A percentile compares a stretch with the other conserved stretches of the same genome.
Conservation (phyloP, 2,113 vertebrate genomes). For the Microcebus tavaratra region DNA sequence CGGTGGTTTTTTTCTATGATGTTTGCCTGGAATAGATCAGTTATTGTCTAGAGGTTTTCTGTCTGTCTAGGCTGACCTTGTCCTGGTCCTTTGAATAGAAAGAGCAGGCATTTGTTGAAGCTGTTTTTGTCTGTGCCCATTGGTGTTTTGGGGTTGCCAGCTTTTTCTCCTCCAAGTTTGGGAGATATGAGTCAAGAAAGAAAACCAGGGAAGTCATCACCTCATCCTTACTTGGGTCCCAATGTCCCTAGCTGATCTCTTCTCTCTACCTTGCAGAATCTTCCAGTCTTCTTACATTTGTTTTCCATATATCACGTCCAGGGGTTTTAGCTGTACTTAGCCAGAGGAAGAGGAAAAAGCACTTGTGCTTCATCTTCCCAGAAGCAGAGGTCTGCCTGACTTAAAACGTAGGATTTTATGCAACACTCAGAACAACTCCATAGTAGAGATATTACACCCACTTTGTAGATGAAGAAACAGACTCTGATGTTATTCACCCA, state of each 20-base stretch:
- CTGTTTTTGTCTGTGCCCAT: background rate
- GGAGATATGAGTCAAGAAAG: background rate
- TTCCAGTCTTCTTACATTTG: background rate
- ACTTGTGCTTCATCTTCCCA: background rate
- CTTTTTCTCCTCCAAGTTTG: background rate
- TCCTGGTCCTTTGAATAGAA: background rate
- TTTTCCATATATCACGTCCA: background rate
- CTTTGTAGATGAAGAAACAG: background rate
- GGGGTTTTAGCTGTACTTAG: background rate
- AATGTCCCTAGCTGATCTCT: background rate
- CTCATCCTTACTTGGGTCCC: background rate
- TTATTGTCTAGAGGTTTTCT: background rate
- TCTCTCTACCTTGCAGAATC: background rate
- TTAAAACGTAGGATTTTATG: background rate
- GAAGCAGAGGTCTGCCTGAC: background rate
- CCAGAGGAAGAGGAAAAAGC: background rate
- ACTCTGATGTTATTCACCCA: background rate
- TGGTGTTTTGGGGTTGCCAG: background rate
- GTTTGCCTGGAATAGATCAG: background rate
- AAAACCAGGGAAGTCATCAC: background rate
- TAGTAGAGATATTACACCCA: background rate
- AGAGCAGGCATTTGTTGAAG: background rate
- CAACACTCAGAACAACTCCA: background rate
- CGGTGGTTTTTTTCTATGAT: background rate
- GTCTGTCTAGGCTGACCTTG: background rate